Percentiles rank a stretch among this genome's conserved stretches.
Evolutionary conservation across 2,888 invertebrate genomes (phyloP).

Genomic region (Fragum whitleyi): DNA sequence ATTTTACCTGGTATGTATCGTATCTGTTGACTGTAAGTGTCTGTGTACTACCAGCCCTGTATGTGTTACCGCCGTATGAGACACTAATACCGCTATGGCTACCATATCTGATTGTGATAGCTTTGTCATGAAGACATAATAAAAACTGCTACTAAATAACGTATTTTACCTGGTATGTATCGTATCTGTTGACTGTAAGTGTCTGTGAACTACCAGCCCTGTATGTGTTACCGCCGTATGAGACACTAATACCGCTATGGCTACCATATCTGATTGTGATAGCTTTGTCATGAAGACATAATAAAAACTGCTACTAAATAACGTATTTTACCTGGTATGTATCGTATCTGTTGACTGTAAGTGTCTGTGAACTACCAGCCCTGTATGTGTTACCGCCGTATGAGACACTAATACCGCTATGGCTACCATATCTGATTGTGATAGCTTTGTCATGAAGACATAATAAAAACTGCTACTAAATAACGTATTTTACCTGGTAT

Average conservation of each 20-base stretch:
- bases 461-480: no score
- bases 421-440: slow-evolving; percentile 33
- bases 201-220: slow-evolving; percentile 21
- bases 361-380: slow-evolving; percentile 16
- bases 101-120: slow-evolving; percentile 42
- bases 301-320: no score
- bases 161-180: slow-evolving; percentile 53
- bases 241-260: slow-evolving; percentile 30
- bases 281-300: slow-evolving; percentile 48
- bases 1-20: slow-evolving; percentile 55
- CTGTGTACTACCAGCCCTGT: slow-evolving; percentile 29
- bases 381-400: slow-evolving; percentile 48
- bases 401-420: slow-evolving; percentile 26
- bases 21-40: slow-evolving; percentile 49
- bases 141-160: no score
- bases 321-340: slow-evolving; percentile 49
- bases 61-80: slow-evolving; percentile 37
- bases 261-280: slow-evolving; percentile 42
- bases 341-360: slow-evolving; percentile 55
- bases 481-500: slow-evolving; percentile 46
- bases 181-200: slow-evolving; percentile 50
- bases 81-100: slow-evolving; percentile 32
- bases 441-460: slow-evolving; percentile 55
- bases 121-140: no score
- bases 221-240: slow-evolving; percentile 46